phyloP scores from a whole-genome alignment of 1,140 invertebrate genomes.

The Ganaspis sp. region DNA sequence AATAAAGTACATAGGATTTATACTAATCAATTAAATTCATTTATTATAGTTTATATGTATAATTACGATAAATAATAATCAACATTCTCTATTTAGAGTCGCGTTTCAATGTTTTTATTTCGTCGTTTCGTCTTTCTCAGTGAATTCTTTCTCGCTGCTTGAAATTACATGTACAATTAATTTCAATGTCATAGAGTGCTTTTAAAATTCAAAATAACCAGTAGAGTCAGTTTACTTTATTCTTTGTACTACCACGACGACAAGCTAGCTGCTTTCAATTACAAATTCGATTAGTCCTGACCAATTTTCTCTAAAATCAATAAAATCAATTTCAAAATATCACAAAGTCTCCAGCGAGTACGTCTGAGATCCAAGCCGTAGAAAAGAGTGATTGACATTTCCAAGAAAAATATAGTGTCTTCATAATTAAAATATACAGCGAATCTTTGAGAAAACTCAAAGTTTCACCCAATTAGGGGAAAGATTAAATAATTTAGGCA shows the following conservation, averaged over 20 bases:
- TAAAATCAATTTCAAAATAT: background rate
- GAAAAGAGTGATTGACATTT: constrained; percentile 14
- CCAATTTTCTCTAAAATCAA: background rate
- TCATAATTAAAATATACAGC: background rate
- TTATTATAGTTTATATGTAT: constrained; percentile 52
- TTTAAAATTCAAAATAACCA: background rate
- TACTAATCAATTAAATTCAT: constrained; percentile 54
- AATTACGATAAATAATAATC: constrained; percentile 54
- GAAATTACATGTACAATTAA: constrained; percentile 43
- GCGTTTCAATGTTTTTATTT: constrained; percentile 33
- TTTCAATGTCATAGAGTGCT: constrained; percentile 1
- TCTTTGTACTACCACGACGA: constrained; percentile 16
- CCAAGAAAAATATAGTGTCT: background rate
- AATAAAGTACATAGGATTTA: constrained; percentile 38
- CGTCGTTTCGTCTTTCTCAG: constrained; percentile 28
- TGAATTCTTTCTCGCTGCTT: constrained; percentile 9
- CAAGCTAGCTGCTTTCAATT: background rate
- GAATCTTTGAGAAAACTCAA: background rate
- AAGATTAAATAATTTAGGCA: constrained; percentile 37
- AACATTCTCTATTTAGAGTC: constrained; percentile 49
- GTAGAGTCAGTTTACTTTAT: background rate
- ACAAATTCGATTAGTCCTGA: background rate
- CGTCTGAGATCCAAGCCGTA: constrained; percentile 1
- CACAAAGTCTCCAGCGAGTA: constrained; percentile 12
- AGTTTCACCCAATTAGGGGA: constrained; percentile 9